A percentile compares a stretch with the other conserved stretches of the same genome.
These are phyloP conservation scores for Drosophila dives DNA, from an alignment of 2,888 invertebrate species.

Conservation along the genomic window DNA sequence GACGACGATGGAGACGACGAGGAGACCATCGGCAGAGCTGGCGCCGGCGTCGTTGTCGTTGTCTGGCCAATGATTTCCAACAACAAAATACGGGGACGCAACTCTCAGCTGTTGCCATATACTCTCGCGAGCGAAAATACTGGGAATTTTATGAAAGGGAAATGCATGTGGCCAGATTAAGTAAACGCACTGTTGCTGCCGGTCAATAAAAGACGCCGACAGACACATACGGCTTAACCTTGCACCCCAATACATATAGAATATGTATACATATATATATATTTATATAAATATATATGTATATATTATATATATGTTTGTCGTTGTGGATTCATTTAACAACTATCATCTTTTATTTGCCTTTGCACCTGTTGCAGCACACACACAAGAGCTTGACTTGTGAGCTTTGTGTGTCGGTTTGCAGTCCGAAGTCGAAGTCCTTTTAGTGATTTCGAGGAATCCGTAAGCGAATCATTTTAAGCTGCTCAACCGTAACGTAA, in stretches of 20 bases:
- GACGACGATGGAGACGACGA: conserved; percentile 16
- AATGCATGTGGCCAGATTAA: conserved; percentile 57
- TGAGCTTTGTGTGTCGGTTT: not conserved
- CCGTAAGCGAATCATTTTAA: not conserved
- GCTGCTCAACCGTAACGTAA: conserved; percentile 8
- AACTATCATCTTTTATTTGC: conserved; percentile 33
- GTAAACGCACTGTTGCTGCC: conserved; percentile 68
- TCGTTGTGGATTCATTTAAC: conserved; percentile 13
- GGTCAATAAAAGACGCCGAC: conserved; percentile 14
- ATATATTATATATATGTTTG: not conserved
- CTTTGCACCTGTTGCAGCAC: conserved; percentile 62
- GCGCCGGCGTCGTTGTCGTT: conserved; percentile 55
- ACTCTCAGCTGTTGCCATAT: conserved; percentile 69
- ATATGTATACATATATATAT: not conserved
- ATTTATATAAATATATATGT: conserved; percentile 1
- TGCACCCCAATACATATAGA: not conserved
- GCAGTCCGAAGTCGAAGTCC: not conserved
- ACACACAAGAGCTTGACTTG: not conserved
- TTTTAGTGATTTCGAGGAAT: not conserved
- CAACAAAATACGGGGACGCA: conserved; percentile 64
- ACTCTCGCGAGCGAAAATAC: conserved; percentile 39
- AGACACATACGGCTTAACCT: not conserved
- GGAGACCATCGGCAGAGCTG: conserved; percentile 23
- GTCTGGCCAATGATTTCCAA: conserved; percentile 53
- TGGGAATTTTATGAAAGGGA: conserved; percentile 50